These are phyloP conservation scores for Rhabdomys pumilio DNA, from an alignment of 2,797 vertebrate species.

Conservation along the genomic window DNA sequence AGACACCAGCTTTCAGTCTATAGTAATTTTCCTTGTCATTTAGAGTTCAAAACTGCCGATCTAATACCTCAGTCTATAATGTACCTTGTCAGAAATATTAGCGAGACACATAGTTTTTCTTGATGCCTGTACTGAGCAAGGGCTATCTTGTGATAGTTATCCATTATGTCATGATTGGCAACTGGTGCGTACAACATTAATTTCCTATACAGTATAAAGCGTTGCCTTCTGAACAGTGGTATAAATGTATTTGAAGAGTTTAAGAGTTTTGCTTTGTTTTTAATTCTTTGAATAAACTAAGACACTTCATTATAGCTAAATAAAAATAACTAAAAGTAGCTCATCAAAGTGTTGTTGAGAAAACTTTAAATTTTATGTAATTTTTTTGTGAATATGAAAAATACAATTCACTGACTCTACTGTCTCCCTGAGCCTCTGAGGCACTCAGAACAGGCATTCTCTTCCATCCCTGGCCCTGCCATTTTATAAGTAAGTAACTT, in stretches of 20 bases:
- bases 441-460: neutral
- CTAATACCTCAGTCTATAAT: neutral
- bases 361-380: neutral
- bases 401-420: neutral
- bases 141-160: neutral
- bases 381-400: neutral
- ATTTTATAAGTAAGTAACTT: conserved; percentile 41
- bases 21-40: neutral
- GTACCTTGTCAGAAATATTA: neutral
- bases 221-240: neutral
- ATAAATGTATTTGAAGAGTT: neutral
- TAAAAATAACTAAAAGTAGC: conserved; percentile 19
- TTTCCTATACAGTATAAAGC: neutral
- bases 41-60: neutral
- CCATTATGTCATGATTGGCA: neutral
- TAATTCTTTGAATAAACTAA: conserved; percentile 56
- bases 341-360: neutral
- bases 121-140: neutral
- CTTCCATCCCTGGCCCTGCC: neutral
- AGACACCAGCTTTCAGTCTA: neutral
- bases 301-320: conserved; percentile 28
- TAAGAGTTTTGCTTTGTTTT: conserved; percentile 31
- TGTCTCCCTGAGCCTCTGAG: conserved; percentile 2
- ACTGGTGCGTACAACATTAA: neutral
- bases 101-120: neutral